Base-by-base conservation (phyloP, 2,797 vertebrate genomes). In the Microctenopoma lineatum region DNA sequence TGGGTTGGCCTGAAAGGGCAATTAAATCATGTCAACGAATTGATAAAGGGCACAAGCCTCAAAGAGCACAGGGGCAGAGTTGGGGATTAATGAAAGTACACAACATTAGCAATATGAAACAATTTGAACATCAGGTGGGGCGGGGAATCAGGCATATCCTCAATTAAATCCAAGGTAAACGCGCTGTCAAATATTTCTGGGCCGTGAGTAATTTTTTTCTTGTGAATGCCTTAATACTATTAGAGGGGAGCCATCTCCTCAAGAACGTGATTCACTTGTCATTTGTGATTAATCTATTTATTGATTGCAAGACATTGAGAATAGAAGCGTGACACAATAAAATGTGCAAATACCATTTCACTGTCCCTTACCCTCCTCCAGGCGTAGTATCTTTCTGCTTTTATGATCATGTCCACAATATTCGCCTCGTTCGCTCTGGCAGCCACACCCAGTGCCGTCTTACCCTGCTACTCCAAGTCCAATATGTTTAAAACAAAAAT, bases 321-420 rank as follows among this genome's bases (percentile, higher is more conserved):
- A 52, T 58, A 39, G 38, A 75, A 34, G 80, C 56, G 42, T 39
- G n/a, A 16, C n/a, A 51, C 29, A 53, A 27, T 27, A 55, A 44
- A 53, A 55, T 29, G 44, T 59, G 7, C 5, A 61, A 41, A 18
- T 47, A 46, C 76, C 2, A 66, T 66, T 38, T 69, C 32, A 47
- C 25, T 21, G 18, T 53, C 4, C 47, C 94, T 94, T 90, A 98
- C 96, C 95, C 89, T 80, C 87, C 79, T 94, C 91, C 87, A 95
- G 44, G 70, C 38, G 12, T 91, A 94, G 82, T 95, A 95, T 88
- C 96, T 90, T 86, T 98, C 94, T 36, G 96, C 96, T 94, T 98
- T 98, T 85, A 98, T 96, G 75, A 99, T 96, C 97, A 97, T 98
- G 81, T 97, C 96, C 77, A 95, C 95, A 51, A 96, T 78, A 41